A percentile compares a stretch with the other conserved stretches of the same genome.
phyloP scores from a whole-genome alignment of 1,140 invertebrate species.

The Vanessa tameamea region DNA sequence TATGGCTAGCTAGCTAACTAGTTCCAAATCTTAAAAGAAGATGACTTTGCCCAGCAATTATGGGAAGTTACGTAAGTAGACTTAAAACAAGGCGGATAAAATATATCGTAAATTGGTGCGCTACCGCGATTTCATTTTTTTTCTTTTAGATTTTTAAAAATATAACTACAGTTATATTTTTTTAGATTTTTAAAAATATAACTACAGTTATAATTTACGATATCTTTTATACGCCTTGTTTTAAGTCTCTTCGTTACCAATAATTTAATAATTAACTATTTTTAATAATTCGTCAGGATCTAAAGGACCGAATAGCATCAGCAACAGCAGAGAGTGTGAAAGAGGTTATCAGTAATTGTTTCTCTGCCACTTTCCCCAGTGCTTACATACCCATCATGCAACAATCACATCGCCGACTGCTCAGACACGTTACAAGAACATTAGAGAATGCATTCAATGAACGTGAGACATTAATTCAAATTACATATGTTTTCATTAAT shows the following conservation, averaged over 20 bases:
- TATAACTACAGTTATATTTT: no score
- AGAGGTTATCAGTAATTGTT: conserved; percentile 44
- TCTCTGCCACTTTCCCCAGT: conserved; percentile 47
- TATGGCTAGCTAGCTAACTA: no score
- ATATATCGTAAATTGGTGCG: no score
- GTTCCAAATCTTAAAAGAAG: no score
- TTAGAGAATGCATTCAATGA: conserved; percentile 53
- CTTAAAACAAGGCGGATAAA: no score
- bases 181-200: no score
- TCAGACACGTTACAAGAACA: conserved; percentile 48
- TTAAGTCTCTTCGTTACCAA: not conserved
- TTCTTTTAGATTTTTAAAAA: no score
- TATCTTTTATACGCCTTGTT: no score
- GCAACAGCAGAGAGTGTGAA: conserved; percentile 51
- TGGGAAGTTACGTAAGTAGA: no score
- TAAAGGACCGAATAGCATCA: conserved; percentile 52
- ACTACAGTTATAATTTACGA: no score
- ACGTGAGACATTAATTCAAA: conserved; percentile 44
- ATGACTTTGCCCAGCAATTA: no score
- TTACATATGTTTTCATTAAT: not conserved
- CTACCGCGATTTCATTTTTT: no score
- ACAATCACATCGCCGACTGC: conserved; percentile 52
- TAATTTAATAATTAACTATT: not conserved
- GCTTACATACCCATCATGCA: conserved; percentile 57
- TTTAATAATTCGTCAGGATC: conserved; percentile 41